phyloP scores from a whole-genome alignment of 2,888 invertebrate species.

The Heteromurus nitidus region DNA sequence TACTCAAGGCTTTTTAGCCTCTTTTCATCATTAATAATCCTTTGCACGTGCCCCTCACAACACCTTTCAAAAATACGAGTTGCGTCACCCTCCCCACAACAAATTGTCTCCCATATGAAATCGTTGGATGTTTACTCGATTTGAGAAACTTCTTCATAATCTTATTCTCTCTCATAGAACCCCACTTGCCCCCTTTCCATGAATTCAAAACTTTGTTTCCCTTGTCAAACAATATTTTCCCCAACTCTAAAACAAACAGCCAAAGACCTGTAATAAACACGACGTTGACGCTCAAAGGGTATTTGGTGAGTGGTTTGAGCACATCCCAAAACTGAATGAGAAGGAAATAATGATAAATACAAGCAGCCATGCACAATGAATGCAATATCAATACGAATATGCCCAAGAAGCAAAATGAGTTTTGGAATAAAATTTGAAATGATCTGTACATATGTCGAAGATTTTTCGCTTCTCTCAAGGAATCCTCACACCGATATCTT shows the following conservation, averaged over 20 bases:
- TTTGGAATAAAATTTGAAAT: constrained; percentile 26
- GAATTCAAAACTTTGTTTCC: neutral
- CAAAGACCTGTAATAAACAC: neutral
- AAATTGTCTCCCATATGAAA: neutral
- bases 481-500: neutral
- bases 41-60: constrained; percentile 10
- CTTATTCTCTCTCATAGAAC: neutral
- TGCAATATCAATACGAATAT: neutral
- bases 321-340: constrained; percentile 2
- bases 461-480: neutral
- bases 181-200: neutral
- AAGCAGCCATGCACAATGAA: neutral
- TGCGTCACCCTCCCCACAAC: neutral
- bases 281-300: neutral
- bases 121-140: constrained; percentile 4
- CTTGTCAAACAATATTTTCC: neutral
- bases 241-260: neutral
- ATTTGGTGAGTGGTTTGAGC: neutral
- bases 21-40: constrained; percentile 8
- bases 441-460: neutral
- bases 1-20: neutral
- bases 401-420: neutral
- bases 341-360: constrained; percentile 7
- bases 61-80: neutral
- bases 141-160: constrained; percentile 10